Evolutionary conservation across 2,113 vertebrate genomes (phyloP).

Genomic region (Pseudolaguvia tuberculata): DNA sequence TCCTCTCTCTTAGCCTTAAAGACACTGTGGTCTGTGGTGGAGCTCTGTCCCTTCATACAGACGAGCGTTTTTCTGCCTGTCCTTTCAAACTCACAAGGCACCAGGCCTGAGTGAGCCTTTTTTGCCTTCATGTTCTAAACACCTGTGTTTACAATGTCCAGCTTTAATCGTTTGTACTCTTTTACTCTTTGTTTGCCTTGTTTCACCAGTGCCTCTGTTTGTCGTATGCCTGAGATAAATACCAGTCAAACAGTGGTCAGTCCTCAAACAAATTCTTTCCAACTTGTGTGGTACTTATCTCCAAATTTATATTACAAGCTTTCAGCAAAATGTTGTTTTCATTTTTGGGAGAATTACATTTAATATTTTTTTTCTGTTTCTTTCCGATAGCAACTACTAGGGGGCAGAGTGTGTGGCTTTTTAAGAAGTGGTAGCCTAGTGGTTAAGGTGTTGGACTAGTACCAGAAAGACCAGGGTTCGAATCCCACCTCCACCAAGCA

Average conservation of each 20-base stretch:
- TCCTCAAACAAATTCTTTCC: background rate
- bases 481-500: too few species aligned
- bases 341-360: background rate
- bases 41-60: constrained; percentile 52
- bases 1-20: background rate
- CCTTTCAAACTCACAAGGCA: background rate
- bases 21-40: constrained; percentile 39
- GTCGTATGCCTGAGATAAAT: constrained; percentile 2
- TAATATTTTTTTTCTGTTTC: background rate
- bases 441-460: too few species aligned
- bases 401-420: background rate
- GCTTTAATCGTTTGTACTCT: background rate
- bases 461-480: too few species aligned
- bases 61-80: constrained; percentile 32
- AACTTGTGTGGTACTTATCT: background rate
- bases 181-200: constrained; percentile 5
- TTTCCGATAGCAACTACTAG: background rate
- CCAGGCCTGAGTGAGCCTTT: background rate
- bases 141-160: constrained; percentile 22
- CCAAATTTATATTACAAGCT: background rate
- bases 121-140: constrained; percentile 10
- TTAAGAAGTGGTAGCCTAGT: too few species aligned
- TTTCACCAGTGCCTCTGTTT: constrained; percentile 13
- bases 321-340: background rate
- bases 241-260: background rate